A percentile compares a stretch with the other conserved stretches of the same genome.
Conservation (phyloP, 2,113 vertebrate species). For the Nycticryphes semicollaris region DNA sequence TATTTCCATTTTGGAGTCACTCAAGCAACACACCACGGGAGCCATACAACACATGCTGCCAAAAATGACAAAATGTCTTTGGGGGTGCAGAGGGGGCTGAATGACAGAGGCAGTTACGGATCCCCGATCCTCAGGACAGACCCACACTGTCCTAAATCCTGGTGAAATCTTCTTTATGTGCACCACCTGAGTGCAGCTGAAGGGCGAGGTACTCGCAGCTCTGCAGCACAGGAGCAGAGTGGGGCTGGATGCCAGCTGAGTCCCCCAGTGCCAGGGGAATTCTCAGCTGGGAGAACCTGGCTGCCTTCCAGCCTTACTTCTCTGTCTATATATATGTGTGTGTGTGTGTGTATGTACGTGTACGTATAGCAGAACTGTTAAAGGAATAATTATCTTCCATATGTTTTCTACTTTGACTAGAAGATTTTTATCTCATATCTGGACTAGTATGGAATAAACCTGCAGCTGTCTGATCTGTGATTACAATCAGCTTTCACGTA, state of each 20-base stretch:
- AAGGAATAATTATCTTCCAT: not conserved
- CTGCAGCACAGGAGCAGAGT: not conserved
- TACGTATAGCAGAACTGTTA: not conserved
- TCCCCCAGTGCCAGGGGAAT: not conserved
- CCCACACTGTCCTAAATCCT: not conserved
- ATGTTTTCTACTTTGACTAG: not conserved
- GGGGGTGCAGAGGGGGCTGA: not conserved
- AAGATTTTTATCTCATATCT: not conserved
- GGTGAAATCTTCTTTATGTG: not conserved
- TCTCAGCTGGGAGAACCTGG: constrained; percentile 36
- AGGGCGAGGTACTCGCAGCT: not conserved
- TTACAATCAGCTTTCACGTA: not conserved
- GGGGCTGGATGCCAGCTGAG: not conserved
- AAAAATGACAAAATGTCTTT: not conserved
- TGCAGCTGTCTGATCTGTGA: not conserved
- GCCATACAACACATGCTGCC: not conserved
- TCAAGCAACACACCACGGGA: not conserved
- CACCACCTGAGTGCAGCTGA: not conserved
- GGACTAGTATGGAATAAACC: not conserved
- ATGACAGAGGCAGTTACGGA: fast-evolving
- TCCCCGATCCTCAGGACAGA: not conserved
- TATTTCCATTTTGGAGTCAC: not conserved
- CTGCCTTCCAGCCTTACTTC: not conserved
- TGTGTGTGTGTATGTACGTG: fast-evolving
- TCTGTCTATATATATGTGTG: not conserved